These are phyloP conservation scores for Chloropsis hardwickii DNA, from an alignment of 2,113 vertebrate species.

Conservation along the genomic window DNA sequence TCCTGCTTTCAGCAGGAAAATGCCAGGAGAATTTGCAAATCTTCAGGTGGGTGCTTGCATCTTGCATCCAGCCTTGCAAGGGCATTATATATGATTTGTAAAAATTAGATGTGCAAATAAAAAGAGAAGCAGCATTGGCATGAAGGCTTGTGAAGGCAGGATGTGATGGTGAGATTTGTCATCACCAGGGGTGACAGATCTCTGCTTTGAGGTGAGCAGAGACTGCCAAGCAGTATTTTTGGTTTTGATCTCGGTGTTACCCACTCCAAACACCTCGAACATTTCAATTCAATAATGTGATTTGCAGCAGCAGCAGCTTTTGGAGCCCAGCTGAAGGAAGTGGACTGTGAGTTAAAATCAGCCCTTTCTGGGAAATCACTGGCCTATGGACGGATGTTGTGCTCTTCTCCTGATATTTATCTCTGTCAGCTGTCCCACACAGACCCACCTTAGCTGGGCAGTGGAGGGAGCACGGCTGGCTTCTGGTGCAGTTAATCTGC, in stretches of 20 bases:
- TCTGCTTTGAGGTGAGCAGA: background rate
- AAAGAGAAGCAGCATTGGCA: background rate
- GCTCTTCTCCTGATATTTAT: background rate
- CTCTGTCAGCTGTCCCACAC: rapidly evolving
- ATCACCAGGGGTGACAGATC: rapidly evolving
- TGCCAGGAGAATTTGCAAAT: background rate
- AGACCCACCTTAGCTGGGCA: background rate
- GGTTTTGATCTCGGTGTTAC: background rate
- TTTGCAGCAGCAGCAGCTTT: background rate
- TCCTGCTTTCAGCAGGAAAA: background rate
- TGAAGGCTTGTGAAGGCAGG: background rate
- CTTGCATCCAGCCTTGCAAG: rapidly evolving
- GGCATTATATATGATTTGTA: background rate
- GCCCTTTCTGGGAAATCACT: background rate
- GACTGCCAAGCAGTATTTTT: background rate
- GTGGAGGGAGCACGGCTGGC: rapidly evolving
- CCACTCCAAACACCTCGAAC: rapidly evolving
- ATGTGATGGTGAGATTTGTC: rapidly evolving
- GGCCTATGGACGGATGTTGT: rapidly evolving
- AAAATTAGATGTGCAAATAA: background rate
- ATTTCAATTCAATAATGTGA: background rate
- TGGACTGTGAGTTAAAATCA: background rate
- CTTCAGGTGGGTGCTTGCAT: background rate
- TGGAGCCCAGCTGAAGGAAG: background rate
- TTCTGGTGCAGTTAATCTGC: background rate